A percentile compares a stretch with the other conserved stretches of the same genome.
phyloP scores from a whole-genome alignment of 30 jellyfish, hydroid and myxozoan genomes.

The Hydra vulgaris region DNA sequence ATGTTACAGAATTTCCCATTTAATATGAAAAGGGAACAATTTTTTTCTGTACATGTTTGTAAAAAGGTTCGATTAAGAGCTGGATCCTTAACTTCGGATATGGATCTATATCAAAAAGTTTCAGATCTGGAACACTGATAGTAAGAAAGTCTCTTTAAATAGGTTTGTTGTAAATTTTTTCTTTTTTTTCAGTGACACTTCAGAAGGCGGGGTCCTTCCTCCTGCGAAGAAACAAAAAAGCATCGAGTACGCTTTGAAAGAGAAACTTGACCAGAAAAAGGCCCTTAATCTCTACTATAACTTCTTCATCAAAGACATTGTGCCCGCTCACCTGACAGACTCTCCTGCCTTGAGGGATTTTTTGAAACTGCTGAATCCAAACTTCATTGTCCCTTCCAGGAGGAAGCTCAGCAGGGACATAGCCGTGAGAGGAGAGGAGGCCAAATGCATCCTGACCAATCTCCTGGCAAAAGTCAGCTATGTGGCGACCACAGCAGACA shows the following conservation, averaged over 20 bases:
- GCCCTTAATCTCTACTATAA: not conserved
- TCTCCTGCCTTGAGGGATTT: conserved; percentile 8
- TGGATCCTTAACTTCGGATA: not conserved
- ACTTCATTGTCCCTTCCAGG: conserved; percentile 6
- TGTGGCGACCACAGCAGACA: conserved; percentile 12
- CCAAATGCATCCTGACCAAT: not conserved
- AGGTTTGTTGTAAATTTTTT: not conserved
- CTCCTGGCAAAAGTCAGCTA: conserved; percentile 3
- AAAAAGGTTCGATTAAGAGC: not conserved
- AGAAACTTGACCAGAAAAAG: not conserved
- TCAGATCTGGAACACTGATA: not conserved
- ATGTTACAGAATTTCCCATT: not conserved
- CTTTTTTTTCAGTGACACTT: not conserved
- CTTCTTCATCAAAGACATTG: conserved; percentile 1
- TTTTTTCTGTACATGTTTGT: not conserved
- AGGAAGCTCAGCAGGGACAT: not conserved
- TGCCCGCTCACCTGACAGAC: conserved; percentile 4
- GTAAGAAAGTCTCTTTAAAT: not conserved
- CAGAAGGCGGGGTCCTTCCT: not conserved
- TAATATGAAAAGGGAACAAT: not conserved
- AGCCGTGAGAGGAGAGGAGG: conserved; percentile 1
- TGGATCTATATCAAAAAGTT: not conserved
- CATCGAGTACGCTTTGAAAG: not conserved
- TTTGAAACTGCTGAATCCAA: conserved; percentile 4
- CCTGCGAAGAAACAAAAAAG: not conserved